Evolutionary conservation across 2,888 invertebrate species (phyloP), one percentile per base, ranked within the genome.

Genomic region (Cremastinae sp.): DNA sequence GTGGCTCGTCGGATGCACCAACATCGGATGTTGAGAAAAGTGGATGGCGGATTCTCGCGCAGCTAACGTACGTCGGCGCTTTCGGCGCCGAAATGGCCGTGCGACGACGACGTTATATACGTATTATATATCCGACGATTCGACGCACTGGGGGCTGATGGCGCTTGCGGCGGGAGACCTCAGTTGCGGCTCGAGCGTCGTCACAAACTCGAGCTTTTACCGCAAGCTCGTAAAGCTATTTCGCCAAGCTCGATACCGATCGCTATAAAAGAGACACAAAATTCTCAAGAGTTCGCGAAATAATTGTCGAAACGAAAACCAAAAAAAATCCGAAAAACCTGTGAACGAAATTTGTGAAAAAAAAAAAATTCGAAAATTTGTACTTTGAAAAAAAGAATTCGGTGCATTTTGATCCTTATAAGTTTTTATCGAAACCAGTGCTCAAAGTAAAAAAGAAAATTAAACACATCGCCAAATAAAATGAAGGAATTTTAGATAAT

Each of bases 181-280:
- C 89, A 89, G 89, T 89, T 87, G 88, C 88, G 88, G 87, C 86
- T 86, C 86, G 87, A 87, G 87, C 87, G 84, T 84, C 84, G 85
- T 78, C 75, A 72, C 78, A 79, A 79, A 78, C 79, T 78, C 79
- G 74, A 77, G 74, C 74, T 77, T 77, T 70, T 64, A 51, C 58
- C 58, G 86, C 81, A 85, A 84, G 81, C 80, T 75, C 73, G 79
- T 65, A 43, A 45, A 56, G 43, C 51, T 56, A 49, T 72, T 72
- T 71, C 43, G 20, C 49, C 55, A 7, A 14, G 2, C 45, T 18
- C 41, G 41, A 45, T 18, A 62, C 37, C 53, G 49, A 3, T 28
- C 28, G 28, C n/a, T n/a, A 55, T 51, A 20, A 22, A 45, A 10
- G 9, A 18, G 45, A 18, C 16, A 55, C 39, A 3, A n/a, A 20